Evolutionary conservation across 2,888 invertebrate genomes (phyloP).

Genomic region (Lasius fuliginosus): DNA sequence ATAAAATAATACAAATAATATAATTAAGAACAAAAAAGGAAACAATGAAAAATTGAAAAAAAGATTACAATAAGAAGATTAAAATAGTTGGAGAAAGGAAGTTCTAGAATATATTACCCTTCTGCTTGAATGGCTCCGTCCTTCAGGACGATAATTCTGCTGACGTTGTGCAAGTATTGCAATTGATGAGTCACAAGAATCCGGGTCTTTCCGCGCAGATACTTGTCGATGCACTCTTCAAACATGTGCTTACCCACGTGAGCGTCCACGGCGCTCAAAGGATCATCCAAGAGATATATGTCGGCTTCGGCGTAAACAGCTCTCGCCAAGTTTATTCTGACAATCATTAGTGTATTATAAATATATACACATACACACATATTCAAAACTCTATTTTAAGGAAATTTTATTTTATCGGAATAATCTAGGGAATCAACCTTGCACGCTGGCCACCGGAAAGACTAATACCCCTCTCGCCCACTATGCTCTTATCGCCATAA

Average conservation of each 20-base stretch:
- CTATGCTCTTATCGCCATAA: slow-evolving; percentile 94
- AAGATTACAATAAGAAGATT: slow-evolving; percentile 1
- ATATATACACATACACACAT: not conserved
- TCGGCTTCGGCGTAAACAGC: slow-evolving; percentile 95
- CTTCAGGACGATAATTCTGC: slow-evolving; percentile 84
- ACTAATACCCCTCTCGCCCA: slow-evolving; percentile 95
- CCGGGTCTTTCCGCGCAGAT: slow-evolving; percentile 87
- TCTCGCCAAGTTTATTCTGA: slow-evolving; percentile 93
- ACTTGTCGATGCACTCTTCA: slow-evolving; percentile 91
- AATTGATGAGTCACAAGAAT: slow-evolving; percentile 89
- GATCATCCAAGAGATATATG: slow-evolving; percentile 96
- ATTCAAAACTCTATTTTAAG: not conserved
- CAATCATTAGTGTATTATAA: slow-evolving; percentile 9
- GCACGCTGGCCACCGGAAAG: slow-evolving; percentile 93
- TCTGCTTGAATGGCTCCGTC: slow-evolving; percentile 82
- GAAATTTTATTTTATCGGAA: not conserved
- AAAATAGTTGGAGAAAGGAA: not conserved
- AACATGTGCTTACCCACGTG: slow-evolving; percentile 96
- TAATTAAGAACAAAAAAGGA: no score
- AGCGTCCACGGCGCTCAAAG: slow-evolving; percentile 97
- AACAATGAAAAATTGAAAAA: not conserved
- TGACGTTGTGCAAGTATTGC: slow-evolving; percentile 87
- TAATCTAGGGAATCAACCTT: slow-evolving; percentile 82
- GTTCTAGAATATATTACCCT: slow-evolving; percentile 71
- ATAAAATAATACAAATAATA: no score